Evolutionary conservation across 1,140 invertebrate species (phyloP), one percentile per base, ranked within the genome.

Genomic region (Drosophila lini): DNA sequence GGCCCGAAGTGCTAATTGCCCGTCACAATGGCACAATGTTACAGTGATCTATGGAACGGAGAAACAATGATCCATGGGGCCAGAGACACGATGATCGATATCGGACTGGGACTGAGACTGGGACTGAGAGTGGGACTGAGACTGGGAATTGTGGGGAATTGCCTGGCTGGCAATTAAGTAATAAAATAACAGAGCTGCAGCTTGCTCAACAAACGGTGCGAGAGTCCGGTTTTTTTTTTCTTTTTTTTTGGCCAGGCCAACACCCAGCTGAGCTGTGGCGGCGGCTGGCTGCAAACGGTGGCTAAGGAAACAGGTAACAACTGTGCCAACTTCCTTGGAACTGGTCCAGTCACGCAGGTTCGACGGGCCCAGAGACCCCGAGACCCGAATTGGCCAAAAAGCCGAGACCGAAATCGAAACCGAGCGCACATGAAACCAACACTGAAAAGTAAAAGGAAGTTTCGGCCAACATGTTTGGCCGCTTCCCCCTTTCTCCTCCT

Each of bases 261-360:
- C 80, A 81, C 80, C 74, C 74, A 81, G 70, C 65, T 31, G 38
- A 81, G 70, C 59, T 31, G 28, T 52, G 53, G 42, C 52, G 25
- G 25, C 5, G 10, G n/a, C 47, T 11, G 47, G 47, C 28, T 32
- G 28, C 36, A 47, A 44, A 10, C 34, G 22, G 48, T 40, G 48
- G 41, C 47, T 76, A 74, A 69, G 78, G 63, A 84, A 84, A 86
- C 78, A 71, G 68, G 83, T 68, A 82, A 44, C 82, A 78, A 81
- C 65, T 85, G 75, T 79, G 83, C 79, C 83, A 88, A 78, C 82
- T 86, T 88, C 83, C 79, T 82, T 88, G 64, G 59, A 88, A 79
- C 71, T 82, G 81, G 74, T 78, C 82, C 80, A 76, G 81, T 85
- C 74, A 81, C 52, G 78, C 81, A 64, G 64, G 81, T 85, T 86